Percentiles rank a stretch among this genome's conserved stretches.
Evolutionary conservation across 2,888 invertebrate genomes (phyloP).

Genomic region (Diarsia mendica): DNA sequence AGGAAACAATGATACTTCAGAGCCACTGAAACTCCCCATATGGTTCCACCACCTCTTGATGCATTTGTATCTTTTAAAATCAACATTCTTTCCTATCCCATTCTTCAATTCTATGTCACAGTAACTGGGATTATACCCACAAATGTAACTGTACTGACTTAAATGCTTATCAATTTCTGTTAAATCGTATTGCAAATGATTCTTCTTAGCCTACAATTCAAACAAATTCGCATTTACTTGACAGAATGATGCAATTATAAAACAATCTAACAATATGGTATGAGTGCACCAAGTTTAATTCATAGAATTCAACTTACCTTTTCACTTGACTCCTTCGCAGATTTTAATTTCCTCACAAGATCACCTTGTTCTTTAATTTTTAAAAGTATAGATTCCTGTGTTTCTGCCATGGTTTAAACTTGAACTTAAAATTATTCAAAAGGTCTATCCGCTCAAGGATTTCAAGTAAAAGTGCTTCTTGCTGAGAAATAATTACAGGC

Average conservation of each 20-base stretch:
- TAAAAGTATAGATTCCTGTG: slow-evolving; percentile 79
- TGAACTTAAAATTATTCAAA: slow-evolving; percentile 55
- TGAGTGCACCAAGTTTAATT: background rate
- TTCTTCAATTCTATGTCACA: slow-evolving; percentile 86
- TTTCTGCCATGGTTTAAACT: slow-evolving; percentile 79
- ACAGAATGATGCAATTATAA: slow-evolving; percentile 72
- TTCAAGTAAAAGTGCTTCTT: slow-evolving; percentile 74
- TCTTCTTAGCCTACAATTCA: slow-evolving; percentile 80
- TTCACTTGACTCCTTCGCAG: slow-evolving; percentile 94
- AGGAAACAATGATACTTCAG: slow-evolving; percentile 86
- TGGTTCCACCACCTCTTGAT: slow-evolving; percentile 91
- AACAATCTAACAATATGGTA: slow-evolving; percentile 49
- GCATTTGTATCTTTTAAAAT: slow-evolving; percentile 83
- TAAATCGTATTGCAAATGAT: slow-evolving; percentile 72
- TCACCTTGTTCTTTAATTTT: slow-evolving; percentile 93
- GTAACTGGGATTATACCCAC: slow-evolving; percentile 89
- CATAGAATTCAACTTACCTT: slow-evolving; percentile 88
- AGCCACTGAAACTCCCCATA: slow-evolving; percentile 90
- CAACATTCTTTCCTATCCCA: slow-evolving; percentile 74
- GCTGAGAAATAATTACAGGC: slow-evolving; percentile 76
- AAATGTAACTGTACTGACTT: slow-evolving; percentile 89
- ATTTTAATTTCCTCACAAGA: slow-evolving; percentile 94
- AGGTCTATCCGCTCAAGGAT: slow-evolving; percentile 64
- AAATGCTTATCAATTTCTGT: slow-evolving; percentile 85
- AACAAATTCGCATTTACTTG: slow-evolving; percentile 60